These are phyloP conservation scores for Diacarnus erythraeanus DNA, from an alignment of 37 sponge, comb jelly and placozoan species.

Conservation along the genomic window DNA sequence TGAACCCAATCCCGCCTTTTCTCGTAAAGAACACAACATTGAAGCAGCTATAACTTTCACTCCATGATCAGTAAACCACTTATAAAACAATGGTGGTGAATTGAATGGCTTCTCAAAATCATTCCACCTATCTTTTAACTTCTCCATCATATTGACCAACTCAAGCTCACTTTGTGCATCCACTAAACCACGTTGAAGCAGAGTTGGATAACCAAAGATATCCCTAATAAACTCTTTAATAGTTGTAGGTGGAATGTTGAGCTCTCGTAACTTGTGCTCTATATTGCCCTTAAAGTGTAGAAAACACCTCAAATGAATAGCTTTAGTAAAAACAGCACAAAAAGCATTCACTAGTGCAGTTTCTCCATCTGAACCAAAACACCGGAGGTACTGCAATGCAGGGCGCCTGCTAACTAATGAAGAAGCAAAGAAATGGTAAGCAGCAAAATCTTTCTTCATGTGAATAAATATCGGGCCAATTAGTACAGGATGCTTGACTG, in stretches of 20 bases:
- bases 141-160: neutral
- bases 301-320: constrained; percentile 39
- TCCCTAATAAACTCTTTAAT: constrained; percentile 26
- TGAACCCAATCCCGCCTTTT: constrained; percentile 21
- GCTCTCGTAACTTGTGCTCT: constrained; percentile 21
- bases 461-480: constrained; percentile 56
- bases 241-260: neutral
- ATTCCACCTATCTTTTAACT: constrained; percentile 19
- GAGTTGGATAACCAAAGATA: constrained; percentile 43
- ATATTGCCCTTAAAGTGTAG: constrained; percentile 46
- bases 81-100: constrained; percentile 19
- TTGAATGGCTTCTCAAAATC: constrained; percentile 12
- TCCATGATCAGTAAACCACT: constrained; percentile 18
- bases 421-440: constrained; percentile 51
- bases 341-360: constrained; percentile 32
- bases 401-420: constrained; percentile 24
- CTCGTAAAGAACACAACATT: neutral
- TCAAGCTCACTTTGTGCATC: constrained; percentile 24
- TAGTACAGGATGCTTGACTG: constrained; percentile 23
- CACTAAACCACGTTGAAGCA: constrained; percentile 17
- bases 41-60: neutral
- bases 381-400: neutral
- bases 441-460: constrained; percentile 15
- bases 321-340: constrained; percentile 10
- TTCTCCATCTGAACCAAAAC: constrained; percentile 52